Base-by-base conservation (phyloP, 37 sponge, comb jelly and placozoan genomes). In the Chondrilla cf. caribensis region DNA sequence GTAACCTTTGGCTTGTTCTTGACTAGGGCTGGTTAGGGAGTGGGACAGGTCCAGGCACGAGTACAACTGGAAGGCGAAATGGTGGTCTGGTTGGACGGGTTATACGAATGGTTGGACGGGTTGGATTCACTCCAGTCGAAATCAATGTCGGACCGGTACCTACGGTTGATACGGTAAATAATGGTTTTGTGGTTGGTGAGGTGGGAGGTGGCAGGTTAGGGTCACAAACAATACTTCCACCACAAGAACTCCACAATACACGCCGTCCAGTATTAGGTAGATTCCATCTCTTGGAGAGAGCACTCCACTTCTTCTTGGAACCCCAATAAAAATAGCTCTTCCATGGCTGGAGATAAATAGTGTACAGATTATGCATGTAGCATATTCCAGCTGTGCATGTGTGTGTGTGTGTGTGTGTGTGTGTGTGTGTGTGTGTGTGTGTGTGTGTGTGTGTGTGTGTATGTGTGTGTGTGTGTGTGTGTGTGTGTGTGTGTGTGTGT, bases 271-370 rank as follows among this genome's bases (percentile, higher is more conserved):
- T 68, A 11, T 19, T 36, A 21, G 70, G 18, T 3, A 68, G 37
- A 3, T n/a, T 68, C 70, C 70, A 68, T 28, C 70, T 68, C 70
- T 68, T 68, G 33, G 70, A 68, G 33, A 68, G 70, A 29, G 70
- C 70, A 68, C 70, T 68, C 70, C 70, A 68, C 70, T 14, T 68
- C 70, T 37, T 68, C 70, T 68, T 68, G 70, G 37, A 36, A 2
- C 31, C 19, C 70, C 70, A 68, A 37, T 68, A 68, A 19, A n/a
- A 68, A 21, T 68, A 36, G 6, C 70, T 68, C 70, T 28, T 68
- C 70, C 70, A 68, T 68, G 70, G 70, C 70, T 68, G 6, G 19
- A 68, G 60, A 2, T n/a, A n/a, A n/a, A n/a, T 55, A 19, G 57
- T 55, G 17, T 19, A 55, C 57, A 55, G 17, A 19, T 19, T 11